phyloP scores from a whole-genome alignment of 2,797 vertebrate genomes.

The Gymnodraco acuticeps region DNA sequence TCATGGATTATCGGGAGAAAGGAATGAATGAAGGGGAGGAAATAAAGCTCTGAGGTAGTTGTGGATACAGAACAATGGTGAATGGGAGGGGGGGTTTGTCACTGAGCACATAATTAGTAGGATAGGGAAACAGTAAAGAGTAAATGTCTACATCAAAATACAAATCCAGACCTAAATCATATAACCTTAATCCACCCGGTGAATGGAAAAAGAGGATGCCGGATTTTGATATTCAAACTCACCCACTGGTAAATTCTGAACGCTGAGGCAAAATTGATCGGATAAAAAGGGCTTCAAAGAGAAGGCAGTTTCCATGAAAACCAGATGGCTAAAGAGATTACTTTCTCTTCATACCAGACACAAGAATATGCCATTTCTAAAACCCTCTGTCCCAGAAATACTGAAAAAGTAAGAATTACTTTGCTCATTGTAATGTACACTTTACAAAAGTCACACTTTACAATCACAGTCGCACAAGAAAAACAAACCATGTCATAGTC shows the following conservation, averaged over 20 bases:
- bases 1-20: conserved; percentile 12
- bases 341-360: conserved; percentile 9
- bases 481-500: too few species aligned
- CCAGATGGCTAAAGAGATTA: conserved; percentile 38
- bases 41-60: conserved; percentile 5
- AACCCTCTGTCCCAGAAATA: background rate
- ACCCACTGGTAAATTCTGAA: conserved; percentile 24
- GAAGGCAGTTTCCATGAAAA: conserved; percentile 40
- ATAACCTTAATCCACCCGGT: background rate
- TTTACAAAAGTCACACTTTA: too few species aligned
- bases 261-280: conserved; percentile 27
- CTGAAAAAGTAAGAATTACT: background rate
- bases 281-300: conserved; percentile 36
- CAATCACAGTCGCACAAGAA: too few species aligned
- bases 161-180: background rate
- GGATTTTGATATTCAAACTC: conserved; percentile 18
- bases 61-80: conserved; percentile 1
- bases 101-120: background rate
- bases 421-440: background rate
- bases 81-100: background rate
- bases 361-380: conserved; percentile 16
- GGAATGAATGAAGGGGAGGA: conserved; percentile 18
- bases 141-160: background rate
- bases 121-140: background rate
- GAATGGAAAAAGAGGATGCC: conserved; percentile 16